These are phyloP conservation scores for Tragelaphus strepsiceros DNA, from an alignment of 2,113 vertebrate species.

Conservation along the genomic window DNA sequence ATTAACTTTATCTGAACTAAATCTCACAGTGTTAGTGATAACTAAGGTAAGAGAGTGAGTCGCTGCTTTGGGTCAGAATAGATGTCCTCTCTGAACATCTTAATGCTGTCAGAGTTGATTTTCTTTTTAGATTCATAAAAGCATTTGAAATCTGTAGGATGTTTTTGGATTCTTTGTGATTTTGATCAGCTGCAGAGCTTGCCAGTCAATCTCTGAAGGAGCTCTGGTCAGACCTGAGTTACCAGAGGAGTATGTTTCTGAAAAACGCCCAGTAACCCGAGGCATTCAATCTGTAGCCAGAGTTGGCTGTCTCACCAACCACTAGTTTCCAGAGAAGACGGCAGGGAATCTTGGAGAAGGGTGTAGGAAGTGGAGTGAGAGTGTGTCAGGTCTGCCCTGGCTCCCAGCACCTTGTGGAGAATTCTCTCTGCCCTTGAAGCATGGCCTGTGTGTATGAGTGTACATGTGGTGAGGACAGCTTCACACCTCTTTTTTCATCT, in stretches of 20 bases:
- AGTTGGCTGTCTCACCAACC: neutral
- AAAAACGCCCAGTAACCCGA: neutral
- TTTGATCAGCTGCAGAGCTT: neutral
- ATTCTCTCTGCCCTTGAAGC: neutral
- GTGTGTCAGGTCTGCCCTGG: neutral
- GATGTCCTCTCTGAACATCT: neutral
- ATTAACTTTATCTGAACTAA: neutral
- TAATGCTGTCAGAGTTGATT: neutral
- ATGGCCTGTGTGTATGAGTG: rapidly evolving
- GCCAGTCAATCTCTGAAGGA: neutral
- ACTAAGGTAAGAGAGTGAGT: neutral
- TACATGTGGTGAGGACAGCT: no score
- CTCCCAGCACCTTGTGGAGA: neutral
- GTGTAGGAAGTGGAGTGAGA: neutral
- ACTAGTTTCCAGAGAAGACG: neutral
- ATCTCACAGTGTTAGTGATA: neutral
- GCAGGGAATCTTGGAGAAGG: neutral
- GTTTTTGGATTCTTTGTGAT: neutral
- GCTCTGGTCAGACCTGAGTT: neutral
- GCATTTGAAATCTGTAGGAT: neutral
- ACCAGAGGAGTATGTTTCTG: neutral
- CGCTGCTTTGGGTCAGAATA: neutral
- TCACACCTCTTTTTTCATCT: neutral
- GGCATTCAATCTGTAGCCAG: neutral
- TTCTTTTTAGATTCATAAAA: neutral